Evolutionary conservation across 2,113 vertebrate species (phyloP), one percentile per base, ranked within the genome.

Genomic region (Stegastes partitus): DNA sequence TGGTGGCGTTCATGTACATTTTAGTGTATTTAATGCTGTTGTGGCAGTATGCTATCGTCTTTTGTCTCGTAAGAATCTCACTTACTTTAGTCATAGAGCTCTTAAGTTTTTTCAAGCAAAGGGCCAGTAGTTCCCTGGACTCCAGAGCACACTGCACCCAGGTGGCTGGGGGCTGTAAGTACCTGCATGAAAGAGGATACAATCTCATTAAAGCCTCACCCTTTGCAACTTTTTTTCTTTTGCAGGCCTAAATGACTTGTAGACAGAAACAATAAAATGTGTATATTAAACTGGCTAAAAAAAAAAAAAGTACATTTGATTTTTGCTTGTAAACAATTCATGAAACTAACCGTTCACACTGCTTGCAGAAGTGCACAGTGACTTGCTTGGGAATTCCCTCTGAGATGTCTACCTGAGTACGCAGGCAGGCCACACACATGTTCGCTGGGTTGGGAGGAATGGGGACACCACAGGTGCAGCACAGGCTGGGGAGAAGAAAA

Each of bases 381-480:
- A 97, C 95, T 81, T 99, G 98, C 78, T 99, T 99, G n/a, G 98
- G 98, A 82, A 99, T 98, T 74, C 98, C 98, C 82, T 98, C 97
- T 0, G 97, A 98, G 91, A 99, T 99, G 93, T 99, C 98, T n/a
- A 99, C 96, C 77, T 96, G 96, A 1, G 95, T 96, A 56, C 98
- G 93, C 65, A 99, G 91, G 88, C 98, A 99, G 53, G 96, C 94
- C 64, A 99, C 98, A 85, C 98, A 99, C 96, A 98, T 97, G 92
- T 98, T 99, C 86, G 97, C 97, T 49, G 98, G 96, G 92, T 99
- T 99, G 67, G 98, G 97, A 55, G 96, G 94, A 77, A 99, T 96
- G 8, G 95, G 95, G 12, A 95, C 85, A 0, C 98, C 98, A 89
- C 98, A 99, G 34, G 97, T 96, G 58, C 98, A 99, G 91, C 98